Conservation (phyloP, 1,140 invertebrate species). For the Battus philenor region DNA sequence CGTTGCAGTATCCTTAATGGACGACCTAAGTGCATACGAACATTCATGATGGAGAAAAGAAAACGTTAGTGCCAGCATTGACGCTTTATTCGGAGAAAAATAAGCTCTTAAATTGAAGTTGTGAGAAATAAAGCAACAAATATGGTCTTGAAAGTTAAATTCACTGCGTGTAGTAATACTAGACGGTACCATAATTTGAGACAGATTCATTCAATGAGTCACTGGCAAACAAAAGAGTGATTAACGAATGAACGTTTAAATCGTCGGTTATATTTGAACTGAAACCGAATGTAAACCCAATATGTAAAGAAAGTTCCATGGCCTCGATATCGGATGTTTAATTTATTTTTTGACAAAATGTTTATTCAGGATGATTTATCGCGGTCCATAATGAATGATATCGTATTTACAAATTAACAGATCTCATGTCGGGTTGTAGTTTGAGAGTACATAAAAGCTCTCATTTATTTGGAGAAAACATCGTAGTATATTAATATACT, state of each 20-base stretch:
- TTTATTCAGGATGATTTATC: constrained; percentile 67
- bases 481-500: too few relatives aligned
- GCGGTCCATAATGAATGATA: constrained; percentile 48
- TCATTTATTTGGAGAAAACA: too few relatives aligned
- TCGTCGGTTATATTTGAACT: constrained; percentile 27
- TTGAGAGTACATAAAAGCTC: constrained; percentile 43
- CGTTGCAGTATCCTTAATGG: constrained; percentile 69
- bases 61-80: constrained; percentile 38
- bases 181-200: neutral
- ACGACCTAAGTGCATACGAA: constrained; percentile 71
- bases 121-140: neutral
- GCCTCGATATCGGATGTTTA: constrained; percentile 30
- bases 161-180: neutral
- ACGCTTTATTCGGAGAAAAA: constrained; percentile 33
- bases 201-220: constrained; percentile 1
- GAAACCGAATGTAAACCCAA: constrained; percentile 48
- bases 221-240: constrained; percentile 35
- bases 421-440: constrained; percentile 62
- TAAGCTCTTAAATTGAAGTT: constrained; percentile 13
- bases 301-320: constrained; percentile 44
- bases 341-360: constrained; percentile 55
- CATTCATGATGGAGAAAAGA: constrained; percentile 64
- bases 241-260: constrained; percentile 36
- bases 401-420: constrained; percentile 48
- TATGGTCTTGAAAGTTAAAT: neutral